Conservation (phyloP, 2,797 vertebrate genomes). For the Silurus aristotelis region DNA sequence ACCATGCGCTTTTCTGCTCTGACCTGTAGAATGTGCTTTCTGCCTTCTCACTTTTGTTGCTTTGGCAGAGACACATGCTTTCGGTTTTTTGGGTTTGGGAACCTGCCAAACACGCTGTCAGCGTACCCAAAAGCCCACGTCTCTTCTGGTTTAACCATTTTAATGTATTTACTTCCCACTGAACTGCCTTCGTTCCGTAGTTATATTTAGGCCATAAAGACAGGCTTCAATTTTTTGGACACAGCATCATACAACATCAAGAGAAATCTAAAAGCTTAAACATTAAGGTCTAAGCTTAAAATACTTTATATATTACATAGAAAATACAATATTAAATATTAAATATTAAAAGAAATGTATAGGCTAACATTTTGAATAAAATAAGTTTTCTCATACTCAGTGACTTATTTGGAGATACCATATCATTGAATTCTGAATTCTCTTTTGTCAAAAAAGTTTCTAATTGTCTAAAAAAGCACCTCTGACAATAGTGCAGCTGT, state of each 20-base stretch:
- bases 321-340: neutral
- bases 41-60: constrained; percentile 32
- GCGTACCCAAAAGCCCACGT: constrained; percentile 44
- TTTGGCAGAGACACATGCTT: constrained; percentile 38
- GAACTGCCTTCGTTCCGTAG: neutral
- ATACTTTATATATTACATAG: neutral
- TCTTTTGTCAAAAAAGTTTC: neutral
- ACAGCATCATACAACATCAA: neutral
- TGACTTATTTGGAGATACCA: neutral
- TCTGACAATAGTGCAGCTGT: neutral
- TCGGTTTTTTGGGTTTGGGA: constrained; percentile 44
- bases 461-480: neutral
- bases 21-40: constrained; percentile 53
- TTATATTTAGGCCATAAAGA: constrained; percentile 11
- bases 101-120: constrained; percentile 53
- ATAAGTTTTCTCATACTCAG: neutral
- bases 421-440: neutral
- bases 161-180: constrained; percentile 49
- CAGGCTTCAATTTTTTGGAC: neutral
- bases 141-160: constrained; percentile 51
- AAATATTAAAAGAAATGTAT: too few relatives aligned
- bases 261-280: neutral
- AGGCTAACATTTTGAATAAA: neutral
- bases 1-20: constrained; percentile 45
- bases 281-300: neutral